A percentile compares a stretch with the other conserved stretches of the same genome.
These are phyloP conservation scores for Tragopan temminckii DNA, from an alignment of 2,797 vertebrate genomes.

Conservation along the genomic window DNA sequence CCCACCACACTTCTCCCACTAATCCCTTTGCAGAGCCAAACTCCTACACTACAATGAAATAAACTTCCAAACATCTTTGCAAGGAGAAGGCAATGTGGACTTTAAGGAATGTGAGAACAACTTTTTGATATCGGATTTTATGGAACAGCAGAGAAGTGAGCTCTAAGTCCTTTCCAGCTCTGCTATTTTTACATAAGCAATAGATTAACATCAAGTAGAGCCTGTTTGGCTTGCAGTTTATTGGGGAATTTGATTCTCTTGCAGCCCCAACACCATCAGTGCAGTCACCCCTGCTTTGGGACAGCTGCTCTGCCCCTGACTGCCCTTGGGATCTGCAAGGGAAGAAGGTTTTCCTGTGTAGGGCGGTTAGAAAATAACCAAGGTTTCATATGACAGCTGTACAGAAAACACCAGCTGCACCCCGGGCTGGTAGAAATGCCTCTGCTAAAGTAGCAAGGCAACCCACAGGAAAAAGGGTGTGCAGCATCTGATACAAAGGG, in stretches of 20 bases:
- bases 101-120: not conserved
- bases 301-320: not conserved
- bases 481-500: rapidly evolving
- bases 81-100: not conserved
- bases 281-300: not conserved
- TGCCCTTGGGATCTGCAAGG: rapidly evolving
- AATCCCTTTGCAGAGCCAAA: not conserved
- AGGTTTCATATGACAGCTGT: not conserved
- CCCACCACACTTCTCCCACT: not conserved
- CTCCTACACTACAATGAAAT: rapidly evolving
- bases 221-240: not conserved
- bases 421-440: not conserved
- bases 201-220: not conserved
- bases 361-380: not conserved
- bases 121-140: not conserved
- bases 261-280: rapidly evolving
- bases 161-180: not conserved
- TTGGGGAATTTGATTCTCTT: not conserved
- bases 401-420: not conserved
- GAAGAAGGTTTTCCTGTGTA: not conserved
- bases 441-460: not conserved
- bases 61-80: not conserved
- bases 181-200: not conserved
- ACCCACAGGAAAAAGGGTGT: not conserved
- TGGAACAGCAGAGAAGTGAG: not conserved